These are phyloP conservation scores for Ormyrus thymus DNA, from an alignment of 2,888 invertebrate species.

Conservation along the genomic window DNA sequence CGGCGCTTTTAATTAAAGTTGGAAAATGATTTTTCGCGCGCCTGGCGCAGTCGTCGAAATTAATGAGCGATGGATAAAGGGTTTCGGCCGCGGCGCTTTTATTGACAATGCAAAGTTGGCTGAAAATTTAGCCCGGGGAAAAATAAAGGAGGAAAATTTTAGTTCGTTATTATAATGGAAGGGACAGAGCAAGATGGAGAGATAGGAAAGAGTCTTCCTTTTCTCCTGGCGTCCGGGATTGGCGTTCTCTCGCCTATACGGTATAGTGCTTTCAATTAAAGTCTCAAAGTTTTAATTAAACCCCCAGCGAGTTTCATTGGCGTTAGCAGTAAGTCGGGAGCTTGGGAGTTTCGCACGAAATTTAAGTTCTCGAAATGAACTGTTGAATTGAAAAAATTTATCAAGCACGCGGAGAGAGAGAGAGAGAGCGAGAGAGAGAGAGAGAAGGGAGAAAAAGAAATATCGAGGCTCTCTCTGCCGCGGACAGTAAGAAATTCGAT, in stretches of 20 bases:
- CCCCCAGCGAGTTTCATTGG: conserved; percentile 43
- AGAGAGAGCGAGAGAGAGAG: not conserved
- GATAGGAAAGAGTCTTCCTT: not conserved
- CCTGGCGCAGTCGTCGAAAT: conserved; percentile 1
- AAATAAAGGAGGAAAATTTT: conserved; percentile 24
- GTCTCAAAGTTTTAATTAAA: conserved; percentile 64
- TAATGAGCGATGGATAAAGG: conserved; percentile 25
- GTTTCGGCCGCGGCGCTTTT: conserved; percentile 1
- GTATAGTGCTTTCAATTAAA: conserved; percentile 62
- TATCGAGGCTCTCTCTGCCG: not conserved
- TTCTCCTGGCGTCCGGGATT: conserved; percentile 25
- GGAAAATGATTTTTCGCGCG: conserved; percentile 19
- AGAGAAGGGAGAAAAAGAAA: not conserved
- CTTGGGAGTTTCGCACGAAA: conserved; percentile 38
- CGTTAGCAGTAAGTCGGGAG: conserved; percentile 40
- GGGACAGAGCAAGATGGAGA: not conserved
- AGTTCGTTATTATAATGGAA: conserved; percentile 48
- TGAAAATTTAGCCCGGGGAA: not conserved
- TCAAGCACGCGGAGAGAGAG: not conserved
- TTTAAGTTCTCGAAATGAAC: conserved; percentile 50
- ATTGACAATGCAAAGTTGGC: conserved; percentile 30
- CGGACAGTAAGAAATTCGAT: conserved; percentile 46
- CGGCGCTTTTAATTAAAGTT: conserved; percentile 2
- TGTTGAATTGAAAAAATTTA: conserved; percentile 49
- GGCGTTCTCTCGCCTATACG: conserved; percentile 58